phyloP scores from a whole-genome alignment of 2,113 vertebrate genomes.

The Lates calcarifer region DNA sequence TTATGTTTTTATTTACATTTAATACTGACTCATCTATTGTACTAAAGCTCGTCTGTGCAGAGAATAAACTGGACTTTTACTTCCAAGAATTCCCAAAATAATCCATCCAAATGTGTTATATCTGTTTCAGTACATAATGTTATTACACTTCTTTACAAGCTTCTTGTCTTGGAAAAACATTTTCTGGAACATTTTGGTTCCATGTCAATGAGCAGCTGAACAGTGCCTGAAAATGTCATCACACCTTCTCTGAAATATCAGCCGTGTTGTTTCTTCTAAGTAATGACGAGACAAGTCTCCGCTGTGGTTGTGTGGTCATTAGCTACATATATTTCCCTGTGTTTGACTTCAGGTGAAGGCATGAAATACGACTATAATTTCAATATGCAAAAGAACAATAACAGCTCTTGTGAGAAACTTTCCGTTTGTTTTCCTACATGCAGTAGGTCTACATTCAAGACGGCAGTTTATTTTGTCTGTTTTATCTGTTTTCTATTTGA shows the following conservation, averaged over 20 bases:
- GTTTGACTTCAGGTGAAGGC: background rate
- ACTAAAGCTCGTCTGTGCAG: no score
- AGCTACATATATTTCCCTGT: background rate
- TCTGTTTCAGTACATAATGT: no score
- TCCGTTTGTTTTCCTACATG: slow-evolving; percentile 2
- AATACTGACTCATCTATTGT: no score
- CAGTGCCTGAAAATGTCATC: background rate
- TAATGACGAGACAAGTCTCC: background rate
- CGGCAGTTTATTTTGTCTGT: slow-evolving; percentile 14
- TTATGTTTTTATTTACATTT: background rate
- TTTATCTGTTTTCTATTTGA: slow-evolving; percentile 39
- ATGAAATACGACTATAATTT: background rate
- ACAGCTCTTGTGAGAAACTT: background rate
- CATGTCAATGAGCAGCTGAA: background rate
- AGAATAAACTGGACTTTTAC: background rate
- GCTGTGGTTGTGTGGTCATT: background rate
- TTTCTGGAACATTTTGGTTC: background rate
- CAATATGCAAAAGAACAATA: slow-evolving; percentile 1
- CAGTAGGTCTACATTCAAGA: background rate
- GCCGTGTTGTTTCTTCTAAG: background rate
- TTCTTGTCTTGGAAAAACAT: background rate
- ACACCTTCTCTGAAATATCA: background rate
- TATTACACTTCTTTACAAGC: background rate
- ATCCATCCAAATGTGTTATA: no score
- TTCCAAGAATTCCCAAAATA: no score